Evolutionary conservation across 2,113 vertebrate genomes (phyloP).

Genomic region (Ahaetulla prasina): DNA sequence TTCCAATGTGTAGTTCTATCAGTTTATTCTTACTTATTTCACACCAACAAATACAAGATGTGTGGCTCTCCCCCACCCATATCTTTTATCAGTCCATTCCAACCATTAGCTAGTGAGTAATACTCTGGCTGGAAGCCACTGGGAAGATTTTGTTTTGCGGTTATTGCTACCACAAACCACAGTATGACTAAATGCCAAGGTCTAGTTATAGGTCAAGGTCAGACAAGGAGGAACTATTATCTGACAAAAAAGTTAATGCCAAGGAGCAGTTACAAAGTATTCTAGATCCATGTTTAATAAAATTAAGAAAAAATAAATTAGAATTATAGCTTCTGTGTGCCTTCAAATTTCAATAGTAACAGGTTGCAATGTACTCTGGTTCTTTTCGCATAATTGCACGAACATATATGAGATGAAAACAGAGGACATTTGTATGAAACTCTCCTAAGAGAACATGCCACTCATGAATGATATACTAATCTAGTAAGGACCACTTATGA

Average conservation of each 20-base stretch:
- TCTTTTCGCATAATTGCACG: background rate
- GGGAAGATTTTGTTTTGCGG: slow-evolving; percentile 71
- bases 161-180: slow-evolving; percentile 70
- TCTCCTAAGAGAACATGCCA: background rate
- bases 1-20: slow-evolving; percentile 3
- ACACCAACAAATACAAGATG: slow-evolving; percentile 34
- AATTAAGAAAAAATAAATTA: background rate
- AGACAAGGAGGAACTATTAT: slow-evolving; percentile 26
- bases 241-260: slow-evolving; percentile 20
- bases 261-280: background rate
- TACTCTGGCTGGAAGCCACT: slow-evolving; percentile 52
- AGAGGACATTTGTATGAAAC: background rate
- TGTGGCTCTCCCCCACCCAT: slow-evolving; percentile 22
- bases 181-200: slow-evolving; percentile 58
- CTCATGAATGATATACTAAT: background rate
- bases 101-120: slow-evolving; percentile 67
- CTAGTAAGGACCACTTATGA: background rate
- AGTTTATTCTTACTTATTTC: slow-evolving; percentile 24
- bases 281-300: background rate
- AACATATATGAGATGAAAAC: background rate
- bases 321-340: background rate
- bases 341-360: background rate
- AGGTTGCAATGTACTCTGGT: background rate
- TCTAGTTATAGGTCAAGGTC: slow-evolving; percentile 70
- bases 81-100: slow-evolving; percentile 55